Base-by-base conservation (phyloP, 2,113 vertebrate species). In the Corythoichthys haematopterus region DNA sequence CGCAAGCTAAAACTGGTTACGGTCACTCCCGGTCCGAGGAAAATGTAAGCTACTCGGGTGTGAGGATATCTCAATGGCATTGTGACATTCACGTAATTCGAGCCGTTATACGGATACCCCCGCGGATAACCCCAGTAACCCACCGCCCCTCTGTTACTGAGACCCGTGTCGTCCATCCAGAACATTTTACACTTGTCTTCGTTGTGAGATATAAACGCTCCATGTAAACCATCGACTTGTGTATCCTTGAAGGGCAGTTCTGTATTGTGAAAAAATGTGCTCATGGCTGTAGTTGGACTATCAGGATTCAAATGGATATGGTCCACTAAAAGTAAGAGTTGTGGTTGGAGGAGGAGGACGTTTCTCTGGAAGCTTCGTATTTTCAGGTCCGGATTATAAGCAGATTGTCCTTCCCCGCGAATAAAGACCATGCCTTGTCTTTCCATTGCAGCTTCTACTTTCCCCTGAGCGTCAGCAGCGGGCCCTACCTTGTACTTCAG, bases 211-310 rank as follows among this genome's bases (percentile, higher is more conserved):
- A 98, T 86, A 56, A 93, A 93, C 4, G 94, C 97, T 52, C 97
- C 97, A 0, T 98, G 92, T 38, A 96, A 87, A 0, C 92, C 92
- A 3, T 95, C 94, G 2, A 91, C 83, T 36, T 88, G 85, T 0
- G 90, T 92, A 52, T 91, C 87, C 77, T 94, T 93, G 77, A 99
- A 98, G 15, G 95, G 93, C 57, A 93, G 77, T 43, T 98, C 96
- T 16, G 94, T 95, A 77, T 99, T 99, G 88, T 99, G 96, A 78
- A 99, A 99, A 89, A 96, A 98, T 80, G 94, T 92, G 0, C 95
- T 94, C 0, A 92, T 92, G 50, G 88, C 89, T 80, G 91, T 82
- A 59, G 94, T 73, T 0, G 91, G 90, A 75, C 96, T 97, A 66
- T 91, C 92, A 6, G 92, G 80, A 45, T 94, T 92, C 55, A 98